A percentile compares a stretch with the other conserved stretches of the same genome.
Conservation (phyloP, 2,888 invertebrate species). For the Mechanitis messenoides region DNA sequence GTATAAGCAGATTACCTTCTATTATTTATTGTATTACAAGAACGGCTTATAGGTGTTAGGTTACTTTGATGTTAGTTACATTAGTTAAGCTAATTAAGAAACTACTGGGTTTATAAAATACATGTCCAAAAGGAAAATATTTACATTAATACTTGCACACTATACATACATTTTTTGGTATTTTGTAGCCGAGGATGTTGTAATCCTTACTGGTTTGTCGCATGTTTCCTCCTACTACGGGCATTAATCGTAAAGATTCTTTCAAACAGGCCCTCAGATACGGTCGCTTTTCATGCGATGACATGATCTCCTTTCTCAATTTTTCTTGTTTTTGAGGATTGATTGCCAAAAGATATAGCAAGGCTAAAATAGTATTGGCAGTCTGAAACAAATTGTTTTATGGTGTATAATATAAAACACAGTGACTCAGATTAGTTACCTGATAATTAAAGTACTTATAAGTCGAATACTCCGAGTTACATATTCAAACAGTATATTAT, state of each 20-base stretch:
- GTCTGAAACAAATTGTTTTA: conserved; percentile 54
- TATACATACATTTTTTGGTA: conserved; percentile 76
- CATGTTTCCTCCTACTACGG: conserved; percentile 76
- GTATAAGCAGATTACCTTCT: no score
- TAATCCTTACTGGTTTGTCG: conserved; percentile 74
- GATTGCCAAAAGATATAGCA: conserved; percentile 78
- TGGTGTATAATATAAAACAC: no score
- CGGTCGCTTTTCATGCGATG: conserved; percentile 51
- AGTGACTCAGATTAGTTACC: no score
- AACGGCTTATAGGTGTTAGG: no score
- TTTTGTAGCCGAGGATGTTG: conserved; percentile 77
- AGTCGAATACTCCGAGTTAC: no score
- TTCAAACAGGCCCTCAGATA: conserved; percentile 84
- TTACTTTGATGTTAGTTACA: no score
- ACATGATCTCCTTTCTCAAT: conserved; percentile 75
- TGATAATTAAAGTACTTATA: no score
- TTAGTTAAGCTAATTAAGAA: no score
- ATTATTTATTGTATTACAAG: no score
- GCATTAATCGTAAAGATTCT: conserved; percentile 80
- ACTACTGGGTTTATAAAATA: no score
- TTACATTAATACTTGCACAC: background rate
- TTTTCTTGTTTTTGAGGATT: conserved; percentile 79
- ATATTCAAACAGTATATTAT: no score
- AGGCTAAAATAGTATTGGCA: conserved; percentile 71
- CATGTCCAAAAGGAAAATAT: no score